Base-by-base conservation (phyloP, 2,888 invertebrate species). In the Villa cingulata region DNA sequence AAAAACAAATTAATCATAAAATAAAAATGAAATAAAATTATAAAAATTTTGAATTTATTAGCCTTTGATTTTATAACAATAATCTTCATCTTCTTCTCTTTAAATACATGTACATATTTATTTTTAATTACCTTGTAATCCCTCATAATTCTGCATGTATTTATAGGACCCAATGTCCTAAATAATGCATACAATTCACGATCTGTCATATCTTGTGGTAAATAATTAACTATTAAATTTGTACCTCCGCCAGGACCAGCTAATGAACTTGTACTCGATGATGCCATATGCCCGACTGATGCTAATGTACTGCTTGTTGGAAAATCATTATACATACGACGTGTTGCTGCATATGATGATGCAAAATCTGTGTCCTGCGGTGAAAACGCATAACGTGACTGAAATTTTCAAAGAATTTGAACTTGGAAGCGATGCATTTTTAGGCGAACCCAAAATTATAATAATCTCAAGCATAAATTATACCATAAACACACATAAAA, bases 201-300 rank as follows among this genome's bases (percentile, higher is more conserved):
- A 66, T 94, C 94, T 2, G 87, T 86, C 76, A 94, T 85, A 60
- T 83, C 86, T 72, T 94, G 94, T 29, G 95, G 94, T 59, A 95
- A 76, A 70, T 94, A 95, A 74, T 95, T 95, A 62, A 95, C 86
- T 57, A 95, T 95, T 58, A 95, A 77, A 73, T 94, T 94, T 49
- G 88, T 88, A 53, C 62, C 61, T 41, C 59, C 59, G 17, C 55
- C 55, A 46, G 59, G 54, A 50, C 62, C 62, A 41, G 59, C 57
- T 45, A 65, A 53, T 17, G 64, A 63, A 54, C 61, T 61, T 48
- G 63, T 60, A 55, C 64, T 64, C 36, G 57, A 60, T n/a, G 57
- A 55, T 44, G 59, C 60, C 61, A 62, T 62, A 53, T 63, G 62
- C 18, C 60, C 62, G 54, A 61, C 58, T 41, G 60, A 59, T 43